phyloP scores from a whole-genome alignment of 2,888 invertebrate genomes.

The Physocephala rufipes region DNA sequence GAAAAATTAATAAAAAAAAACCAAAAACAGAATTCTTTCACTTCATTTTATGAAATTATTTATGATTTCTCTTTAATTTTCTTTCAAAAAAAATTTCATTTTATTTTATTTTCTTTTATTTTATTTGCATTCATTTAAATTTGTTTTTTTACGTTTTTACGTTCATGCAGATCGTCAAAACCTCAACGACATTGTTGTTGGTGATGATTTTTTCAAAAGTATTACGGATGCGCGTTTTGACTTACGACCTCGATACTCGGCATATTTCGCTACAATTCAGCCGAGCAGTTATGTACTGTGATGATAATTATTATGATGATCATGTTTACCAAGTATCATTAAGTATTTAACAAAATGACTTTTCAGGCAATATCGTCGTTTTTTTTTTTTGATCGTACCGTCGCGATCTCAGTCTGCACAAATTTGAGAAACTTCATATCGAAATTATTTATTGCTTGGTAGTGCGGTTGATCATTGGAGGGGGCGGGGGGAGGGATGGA shows the following conservation, averaged over 20 bases:
- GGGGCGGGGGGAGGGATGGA: no score
- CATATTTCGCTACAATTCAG: conserved; percentile 19
- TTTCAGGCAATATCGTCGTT: no score
- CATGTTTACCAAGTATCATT: conserved; percentile 33
- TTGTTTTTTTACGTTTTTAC: no score
- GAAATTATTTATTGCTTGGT: no score
- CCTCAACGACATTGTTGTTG: conserved; percentile 17
- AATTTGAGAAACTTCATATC: no score
- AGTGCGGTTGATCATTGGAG: no score
- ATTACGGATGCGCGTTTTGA: conserved; percentile 44
- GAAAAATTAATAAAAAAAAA: not conserved
- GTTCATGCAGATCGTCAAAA: conserved; percentile 20
- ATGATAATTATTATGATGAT: conserved; percentile 7
- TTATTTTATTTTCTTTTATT: no score
- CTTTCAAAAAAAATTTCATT: no score
- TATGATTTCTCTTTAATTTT: conserved; percentile 31
- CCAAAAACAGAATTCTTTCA: conserved; percentile 27
- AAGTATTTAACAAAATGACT: no score
- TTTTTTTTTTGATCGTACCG: no score
- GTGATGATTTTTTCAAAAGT: conserved; percentile 24
- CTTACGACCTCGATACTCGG: conserved; percentile 40
- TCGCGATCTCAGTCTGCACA: no score
- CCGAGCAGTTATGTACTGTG: not conserved
- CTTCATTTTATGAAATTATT: conserved; percentile 37
- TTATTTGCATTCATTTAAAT: no score